Base-by-base conservation (phyloP, 1,140 invertebrate genomes). In the Helicoverpa zea region DNA sequence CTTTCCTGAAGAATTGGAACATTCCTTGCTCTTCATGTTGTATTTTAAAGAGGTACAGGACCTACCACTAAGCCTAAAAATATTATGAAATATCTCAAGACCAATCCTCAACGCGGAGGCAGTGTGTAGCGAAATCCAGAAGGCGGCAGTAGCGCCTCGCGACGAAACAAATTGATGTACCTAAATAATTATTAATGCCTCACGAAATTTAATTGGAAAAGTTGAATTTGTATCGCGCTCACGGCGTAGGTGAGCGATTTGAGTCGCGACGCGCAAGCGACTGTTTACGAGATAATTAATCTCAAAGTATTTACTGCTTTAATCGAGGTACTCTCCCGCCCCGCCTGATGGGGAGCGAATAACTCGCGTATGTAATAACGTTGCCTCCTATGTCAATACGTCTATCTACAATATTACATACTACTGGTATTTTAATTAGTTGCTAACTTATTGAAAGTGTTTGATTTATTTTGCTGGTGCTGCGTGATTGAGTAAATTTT, bases 141-240 rank as follows among this genome's bases (percentile, higher is more conserved):
- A 91, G 86, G 87, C 85, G 87, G 90, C 79, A 92, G 85, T 83
- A 89, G 87, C 77, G 83, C 82, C 86, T 77, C 81, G 84, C 90
- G 91, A 94, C 92, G 95, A 94, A 95, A 95, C 94, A 95, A 95
- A 95, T 95, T 95, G 94, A 95, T 95, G 94, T 95, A 95, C 94
- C 95, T 93, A 95, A 95, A 95, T 95, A 95, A 95, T 95, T 95
- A 95, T 95, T 95, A 94, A 95, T 95, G 95, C 95, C 94, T 95
- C 94, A 95, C 92, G 94, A 95, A 95, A 95, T 95, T 95, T 95
- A 95, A 95, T 95, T 95, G 95, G 95, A 95, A 95, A 95, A 95
- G 94, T 95, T 95, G 94, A 94, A 95, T 95, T 94, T 93, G 94
- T 95, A 94, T 94, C 92, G 90, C 90, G 92, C 88, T 93, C 90